Evolutionary conservation across 1,140 invertebrate species (phyloP), one percentile per base, ranked within the genome.

Genomic region (Plectus sambesii): DNA sequence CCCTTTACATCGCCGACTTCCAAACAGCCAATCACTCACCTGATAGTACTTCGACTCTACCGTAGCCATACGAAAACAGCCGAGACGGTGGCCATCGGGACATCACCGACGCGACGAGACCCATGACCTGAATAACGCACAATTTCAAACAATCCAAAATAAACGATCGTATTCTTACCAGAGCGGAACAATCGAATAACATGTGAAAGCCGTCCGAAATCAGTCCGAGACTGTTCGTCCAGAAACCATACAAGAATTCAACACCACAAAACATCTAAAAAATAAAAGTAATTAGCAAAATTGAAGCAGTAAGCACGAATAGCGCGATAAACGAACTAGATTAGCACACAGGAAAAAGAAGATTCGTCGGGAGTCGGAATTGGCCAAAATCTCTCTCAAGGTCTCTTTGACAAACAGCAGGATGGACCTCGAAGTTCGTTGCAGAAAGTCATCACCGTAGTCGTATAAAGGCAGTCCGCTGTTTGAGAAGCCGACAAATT

Each of bases 121-220:
- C 76, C 74, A 78, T 75, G 4, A 64, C 19, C 47, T 49, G 22
- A 30, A 52, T 24, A 26, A 5, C n/a, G 41, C 6, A 47, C 8
- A 8, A 30, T 12, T 38, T 1, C 26, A 5, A 17, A 42, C 44
- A 1, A 23, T 1, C 45, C 42, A 0, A 44, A 33, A 43, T 43
- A 23, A 35, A n/a, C 15, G 30, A 25, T 22, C 19, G n/a, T 24
- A 3, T 4, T 35, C 33, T 46, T 5, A 75, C 75, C 2, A 78
- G 64, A n/a, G 77, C 77, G 24, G 76, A 75, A 53, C 77, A 79
- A 59, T 79, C 77, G 66, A 78, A 78, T 12, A 78, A 55, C 77
- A 78, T 78, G 62, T 78, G 77, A 53, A 78, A 78, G 19, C 76
- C 76, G 62, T 78, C 77, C 12, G 76, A 77, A 44, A 78, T 77